A percentile compares a stretch with the other conserved stretches of the same genome.
These are phyloP conservation scores for Orthosia cruda DNA, from an alignment of 2,888 invertebrate species.

Conservation along the genomic window DNA sequence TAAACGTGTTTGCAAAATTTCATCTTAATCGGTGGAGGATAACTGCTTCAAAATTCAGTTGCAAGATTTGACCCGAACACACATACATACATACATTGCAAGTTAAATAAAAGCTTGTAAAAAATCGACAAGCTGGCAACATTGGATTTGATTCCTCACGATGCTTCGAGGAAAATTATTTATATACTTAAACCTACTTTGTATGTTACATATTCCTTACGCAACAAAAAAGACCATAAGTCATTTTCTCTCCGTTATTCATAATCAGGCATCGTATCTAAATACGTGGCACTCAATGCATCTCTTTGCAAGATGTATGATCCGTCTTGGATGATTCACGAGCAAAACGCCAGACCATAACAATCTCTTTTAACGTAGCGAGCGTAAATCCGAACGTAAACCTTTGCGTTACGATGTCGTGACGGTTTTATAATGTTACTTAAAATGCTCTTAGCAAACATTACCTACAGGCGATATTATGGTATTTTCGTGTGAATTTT, in stretches of 20 bases:
- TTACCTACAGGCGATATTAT: not conserved
- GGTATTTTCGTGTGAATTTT: not conserved
- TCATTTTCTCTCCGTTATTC: conserved; percentile 24
- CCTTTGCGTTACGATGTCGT: conserved; percentile 12
- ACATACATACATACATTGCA: too few species aligned
- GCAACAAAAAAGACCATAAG: not conserved
- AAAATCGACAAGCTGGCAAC: too few species aligned
- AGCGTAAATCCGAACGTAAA: conserved; percentile 34
- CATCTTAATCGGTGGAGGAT: too few species aligned
- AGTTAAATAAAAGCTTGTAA: too few species aligned
- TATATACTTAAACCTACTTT: not conserved
- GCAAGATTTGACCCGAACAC: too few species aligned
- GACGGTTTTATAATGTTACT: conserved; percentile 20
- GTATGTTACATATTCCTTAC: not conserved
- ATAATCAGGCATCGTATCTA: conserved; percentile 28
- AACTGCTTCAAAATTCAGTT: too few species aligned
- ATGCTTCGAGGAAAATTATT: too few species aligned
- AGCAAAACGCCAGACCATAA: conserved; percentile 48
- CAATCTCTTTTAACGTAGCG: conserved; percentile 37
- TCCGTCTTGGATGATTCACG: conserved; percentile 50
- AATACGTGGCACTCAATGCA: conserved; percentile 55
- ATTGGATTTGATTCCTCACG: too few species aligned
- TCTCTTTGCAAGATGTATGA: conserved; percentile 43
- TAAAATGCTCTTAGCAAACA: conserved; percentile 16
- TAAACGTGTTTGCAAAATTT: too few species aligned